These are phyloP conservation scores for Drosophila ezoana DNA, from an alignment of 2,888 invertebrate species.

Conservation along the genomic window DNA sequence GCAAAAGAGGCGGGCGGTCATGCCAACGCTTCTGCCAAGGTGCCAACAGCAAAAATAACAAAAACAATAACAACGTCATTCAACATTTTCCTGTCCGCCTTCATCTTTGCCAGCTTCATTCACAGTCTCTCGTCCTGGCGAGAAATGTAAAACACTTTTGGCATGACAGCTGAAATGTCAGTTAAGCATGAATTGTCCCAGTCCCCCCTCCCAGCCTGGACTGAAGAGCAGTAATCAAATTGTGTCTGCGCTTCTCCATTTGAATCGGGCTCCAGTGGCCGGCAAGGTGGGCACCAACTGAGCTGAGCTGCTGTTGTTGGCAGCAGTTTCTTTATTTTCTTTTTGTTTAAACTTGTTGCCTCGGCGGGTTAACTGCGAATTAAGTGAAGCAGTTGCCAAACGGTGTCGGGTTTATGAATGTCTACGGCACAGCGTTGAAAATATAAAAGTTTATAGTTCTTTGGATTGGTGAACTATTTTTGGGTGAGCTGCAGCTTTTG, in stretches of 20 bases:
- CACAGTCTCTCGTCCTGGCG: conserved; percentile 26
- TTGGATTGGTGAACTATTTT: no score
- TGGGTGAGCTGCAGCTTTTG: no score
- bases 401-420: conserved; percentile 26
- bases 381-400: conserved; percentile 37
- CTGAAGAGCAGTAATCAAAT: conserved; percentile 47
- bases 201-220: not conserved
- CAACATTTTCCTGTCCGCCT: conserved; percentile 40
- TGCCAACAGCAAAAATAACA: conserved; percentile 25
- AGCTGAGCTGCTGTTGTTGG: conserved; percentile 5
- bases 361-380: conserved; percentile 49
- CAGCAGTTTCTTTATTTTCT: conserved; percentile 17
- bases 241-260: conserved; percentile 21
- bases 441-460: not conserved
- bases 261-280: conserved; percentile 2
- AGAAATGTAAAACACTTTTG: conserved; percentile 78
- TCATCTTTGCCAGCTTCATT: conserved; percentile 19
- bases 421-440: not conserved
- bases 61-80: conserved; percentile 57
- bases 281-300: not conserved
- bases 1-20: conserved; percentile 26
- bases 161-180: conserved; percentile 81
- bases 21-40: conserved; percentile 57
- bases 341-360: conserved; percentile 25
- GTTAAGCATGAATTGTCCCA: conserved; percentile 68